Percentiles rank a stretch among this genome's conserved stretches.
Evolutionary conservation across 2,797 vertebrate genomes (phyloP).

Genomic region (Pteropus rufus): DNA sequence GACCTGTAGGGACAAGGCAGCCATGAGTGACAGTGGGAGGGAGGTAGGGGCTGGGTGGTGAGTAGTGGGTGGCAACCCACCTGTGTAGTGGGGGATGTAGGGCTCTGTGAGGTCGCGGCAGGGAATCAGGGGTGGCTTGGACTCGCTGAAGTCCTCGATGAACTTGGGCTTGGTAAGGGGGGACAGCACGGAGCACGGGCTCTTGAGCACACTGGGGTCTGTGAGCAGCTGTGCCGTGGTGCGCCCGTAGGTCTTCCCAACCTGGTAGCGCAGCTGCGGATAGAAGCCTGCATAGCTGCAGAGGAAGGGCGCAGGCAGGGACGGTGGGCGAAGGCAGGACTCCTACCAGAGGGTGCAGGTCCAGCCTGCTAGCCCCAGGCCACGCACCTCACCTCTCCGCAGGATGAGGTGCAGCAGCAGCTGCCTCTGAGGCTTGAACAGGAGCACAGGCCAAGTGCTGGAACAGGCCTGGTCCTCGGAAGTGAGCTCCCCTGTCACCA

Average conservation of each 20-base stretch:
- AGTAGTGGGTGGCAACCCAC: neutral
- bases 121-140: neutral
- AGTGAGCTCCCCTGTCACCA: rapidly evolving
- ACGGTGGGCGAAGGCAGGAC: neutral
- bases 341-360: rapidly evolving
- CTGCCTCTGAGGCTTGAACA: neutral
- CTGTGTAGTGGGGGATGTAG: slow-evolving; percentile 65
- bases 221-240: slow-evolving; percentile 68
- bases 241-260: slow-evolving; percentile 71
- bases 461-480: neutral
- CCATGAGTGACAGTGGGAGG: neutral
- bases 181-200: slow-evolving; percentile 72
- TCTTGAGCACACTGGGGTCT: slow-evolving; percentile 67
- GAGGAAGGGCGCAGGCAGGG: neutral
- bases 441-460: neutral
- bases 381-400: neutral
- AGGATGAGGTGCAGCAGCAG: rapidly evolving
- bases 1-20: neutral
- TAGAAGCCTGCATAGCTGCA: slow-evolving; percentile 75
- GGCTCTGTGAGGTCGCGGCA: slow-evolving; percentile 55
- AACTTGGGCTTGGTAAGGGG: slow-evolving; percentile 68
- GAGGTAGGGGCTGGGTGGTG: rapidly evolving
- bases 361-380: too few species aligned
- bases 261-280: slow-evolving; percentile 77
- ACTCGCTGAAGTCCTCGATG: slow-evolving; percentile 64